These are phyloP conservation scores for Cavia porcellus DNA, from an alignment of 2,113 vertebrate species.

Conservation along the genomic window DNA sequence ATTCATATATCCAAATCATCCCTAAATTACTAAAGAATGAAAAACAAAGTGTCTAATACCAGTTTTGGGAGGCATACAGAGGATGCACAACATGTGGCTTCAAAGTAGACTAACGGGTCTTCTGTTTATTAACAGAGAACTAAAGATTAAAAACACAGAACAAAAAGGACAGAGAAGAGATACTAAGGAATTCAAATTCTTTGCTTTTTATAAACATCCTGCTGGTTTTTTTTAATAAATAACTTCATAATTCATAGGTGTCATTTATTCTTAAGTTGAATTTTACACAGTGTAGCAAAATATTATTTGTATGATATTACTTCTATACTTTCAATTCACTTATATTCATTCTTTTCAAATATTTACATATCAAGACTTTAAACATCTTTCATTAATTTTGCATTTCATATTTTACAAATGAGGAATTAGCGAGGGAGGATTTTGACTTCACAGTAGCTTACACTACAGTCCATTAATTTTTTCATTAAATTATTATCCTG, in stretches of 20 bases:
- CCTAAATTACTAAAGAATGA: slow-evolving; percentile 69
- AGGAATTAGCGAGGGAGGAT: neutral
- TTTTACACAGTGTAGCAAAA: slow-evolving; percentile 38
- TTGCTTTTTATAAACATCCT: neutral
- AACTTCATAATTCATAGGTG: neutral
- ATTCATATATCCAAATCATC: slow-evolving; percentile 65
- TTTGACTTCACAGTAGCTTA: neutral
- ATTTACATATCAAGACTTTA: slow-evolving; percentile 17
- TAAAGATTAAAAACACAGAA: neutral
- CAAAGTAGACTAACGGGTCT: slow-evolving; percentile 15
- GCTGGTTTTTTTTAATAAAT: neutral
- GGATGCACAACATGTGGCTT: neutral
- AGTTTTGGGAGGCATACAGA: slow-evolving; percentile 50
- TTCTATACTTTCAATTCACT: slow-evolving; percentile 26
- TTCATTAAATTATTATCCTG: neutral
- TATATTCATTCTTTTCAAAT: slow-evolving; percentile 28
- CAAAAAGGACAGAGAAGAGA: neutral
- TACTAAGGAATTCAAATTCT: neutral
- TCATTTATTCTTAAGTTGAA: neutral
- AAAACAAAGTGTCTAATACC: slow-evolving; percentile 48
- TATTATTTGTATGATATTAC: neutral
- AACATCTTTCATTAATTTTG: neutral
- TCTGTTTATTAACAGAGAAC: slow-evolving; percentile 10
- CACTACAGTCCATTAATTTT: too few relatives aligned
- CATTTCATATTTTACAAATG: neutral